A percentile compares a stretch with the other conserved stretches of the same genome.
phyloP scores from a whole-genome alignment of 2,113 vertebrate genomes.

The Blennius ocellaris region DNA sequence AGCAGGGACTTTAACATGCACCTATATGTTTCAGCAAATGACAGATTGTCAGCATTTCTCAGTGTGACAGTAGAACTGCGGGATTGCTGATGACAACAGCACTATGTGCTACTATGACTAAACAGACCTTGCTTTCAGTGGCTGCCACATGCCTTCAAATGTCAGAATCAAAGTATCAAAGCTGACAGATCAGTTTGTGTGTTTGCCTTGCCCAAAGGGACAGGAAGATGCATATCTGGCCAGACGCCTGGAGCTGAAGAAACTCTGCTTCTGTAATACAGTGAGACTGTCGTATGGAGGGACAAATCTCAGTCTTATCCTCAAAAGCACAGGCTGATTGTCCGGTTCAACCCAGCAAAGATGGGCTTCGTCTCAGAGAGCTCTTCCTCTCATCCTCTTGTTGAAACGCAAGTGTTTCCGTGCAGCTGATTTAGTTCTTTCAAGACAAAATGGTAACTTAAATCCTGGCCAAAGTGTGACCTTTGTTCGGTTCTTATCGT shows the following conservation, averaged over 20 bases:
- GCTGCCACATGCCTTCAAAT: conserved; percentile 69
- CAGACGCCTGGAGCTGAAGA: conserved; percentile 51
- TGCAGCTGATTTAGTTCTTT: background rate
- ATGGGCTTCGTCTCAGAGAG: conserved; percentile 9
- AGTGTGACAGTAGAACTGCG: conserved; percentile 40
- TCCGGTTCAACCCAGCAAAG: conserved; percentile 41
- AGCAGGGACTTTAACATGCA: conserved; percentile 20
- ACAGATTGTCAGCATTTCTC: conserved; percentile 56
- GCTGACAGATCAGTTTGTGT: conserved; percentile 72
- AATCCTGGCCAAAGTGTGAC: conserved; percentile 9
- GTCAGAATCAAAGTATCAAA: conserved; percentile 70
- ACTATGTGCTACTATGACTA: conserved; percentile 62
- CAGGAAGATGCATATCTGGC: conserved; percentile 55
- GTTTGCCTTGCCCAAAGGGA: conserved; percentile 63
- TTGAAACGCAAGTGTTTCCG: background rate
- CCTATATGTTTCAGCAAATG: conserved; percentile 38
- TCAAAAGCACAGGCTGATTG: conserved; percentile 46
- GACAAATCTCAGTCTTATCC: conserved; percentile 53
- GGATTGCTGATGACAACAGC: conserved; percentile 69
- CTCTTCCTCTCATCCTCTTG: background rate
- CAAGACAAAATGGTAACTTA: conserved; percentile 1
- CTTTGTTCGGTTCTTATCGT: conserved; percentile 8
- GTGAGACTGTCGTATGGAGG: conserved; percentile 34
- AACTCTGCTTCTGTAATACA: conserved; percentile 52
- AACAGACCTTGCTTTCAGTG: conserved; percentile 70